Percentiles rank a stretch among this genome's conserved stretches.
These are phyloP conservation scores for Brachymystax lenok DNA, from an alignment of 2,797 vertebrate species.

Conservation along the genomic window DNA sequence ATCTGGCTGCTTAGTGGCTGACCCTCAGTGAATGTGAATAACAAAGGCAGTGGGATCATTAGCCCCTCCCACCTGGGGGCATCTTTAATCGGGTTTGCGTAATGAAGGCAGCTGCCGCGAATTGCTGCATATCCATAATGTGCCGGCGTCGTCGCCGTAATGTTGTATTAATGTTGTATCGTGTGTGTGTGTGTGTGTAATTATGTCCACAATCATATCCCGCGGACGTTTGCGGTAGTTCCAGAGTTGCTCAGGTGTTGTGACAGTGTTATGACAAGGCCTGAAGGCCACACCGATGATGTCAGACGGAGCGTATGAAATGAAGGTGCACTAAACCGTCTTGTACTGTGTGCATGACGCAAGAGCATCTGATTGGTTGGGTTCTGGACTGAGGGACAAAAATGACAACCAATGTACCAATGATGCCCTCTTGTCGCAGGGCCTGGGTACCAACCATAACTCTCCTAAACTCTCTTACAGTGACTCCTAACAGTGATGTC, in stretches of 20 bases:
- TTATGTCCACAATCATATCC: constrained; percentile 54
- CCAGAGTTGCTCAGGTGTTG: constrained; percentile 29
- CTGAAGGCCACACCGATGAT: constrained; percentile 36
- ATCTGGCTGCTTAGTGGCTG: constrained; percentile 66
- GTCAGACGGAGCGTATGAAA: constrained; percentile 54
- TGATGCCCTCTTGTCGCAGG: background rate
- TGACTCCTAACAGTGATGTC: background rate
- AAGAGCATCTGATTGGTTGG: background rate
- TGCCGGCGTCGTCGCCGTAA: constrained; percentile 61
- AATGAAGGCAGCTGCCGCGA: constrained; percentile 77
- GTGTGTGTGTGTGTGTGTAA: constrained; percentile 43
- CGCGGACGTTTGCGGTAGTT: constrained; percentile 32
- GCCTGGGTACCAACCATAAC: background rate
- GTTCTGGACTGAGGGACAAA: background rate
- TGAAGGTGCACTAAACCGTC: background rate
- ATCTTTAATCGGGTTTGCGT: constrained; percentile 76
- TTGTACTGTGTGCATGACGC: background rate
- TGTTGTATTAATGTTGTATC: constrained; percentile 60
- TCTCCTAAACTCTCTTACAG: background rate
- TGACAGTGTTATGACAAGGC: constrained; percentile 66
- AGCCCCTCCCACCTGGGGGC: constrained; percentile 67
- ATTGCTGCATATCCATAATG: constrained; percentile 69
- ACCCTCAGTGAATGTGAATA: constrained; percentile 68
- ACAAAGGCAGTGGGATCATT: constrained; percentile 79
- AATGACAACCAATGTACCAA: constrained; percentile 3